These are phyloP conservation scores for Plagodis pulveraria DNA, from an alignment of 2,888 invertebrate species.

Conservation along the genomic window DNA sequence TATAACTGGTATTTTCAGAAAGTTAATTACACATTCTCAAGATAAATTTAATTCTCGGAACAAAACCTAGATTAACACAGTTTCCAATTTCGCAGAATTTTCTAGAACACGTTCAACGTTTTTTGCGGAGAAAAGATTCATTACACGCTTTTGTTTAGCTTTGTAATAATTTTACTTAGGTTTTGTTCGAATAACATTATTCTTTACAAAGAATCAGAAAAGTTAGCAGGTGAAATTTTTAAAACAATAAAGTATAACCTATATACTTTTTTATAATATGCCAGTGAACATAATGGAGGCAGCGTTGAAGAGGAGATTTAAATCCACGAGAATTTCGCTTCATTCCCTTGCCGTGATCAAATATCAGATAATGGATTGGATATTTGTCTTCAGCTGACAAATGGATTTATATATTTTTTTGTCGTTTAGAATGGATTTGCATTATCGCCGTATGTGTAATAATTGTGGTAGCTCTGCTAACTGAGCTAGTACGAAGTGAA, in stretches of 20 bases:
- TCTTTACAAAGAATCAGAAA: slow-evolving; percentile 1
- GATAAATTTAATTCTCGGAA: too few relatives aligned
- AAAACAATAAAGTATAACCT: too few relatives aligned
- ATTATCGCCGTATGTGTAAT: too few relatives aligned
- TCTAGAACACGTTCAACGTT: slow-evolving; percentile 3
- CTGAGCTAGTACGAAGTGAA: too few relatives aligned
- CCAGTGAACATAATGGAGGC: too few relatives aligned
- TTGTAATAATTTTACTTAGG: slow-evolving; percentile 14
- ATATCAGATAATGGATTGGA: slow-evolving; percentile 33
- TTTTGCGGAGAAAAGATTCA: slow-evolving; percentile 18
- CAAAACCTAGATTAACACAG: not conserved
- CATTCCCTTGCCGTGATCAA: slow-evolving; percentile 27
- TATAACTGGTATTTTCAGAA: slow-evolving; percentile 2
- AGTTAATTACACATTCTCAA: too few relatives aligned
- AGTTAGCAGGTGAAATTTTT: slow-evolving; percentile 3
- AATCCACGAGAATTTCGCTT: slow-evolving; percentile 28
- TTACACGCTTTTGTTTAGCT: slow-evolving; percentile 20
- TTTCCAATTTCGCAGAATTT: slow-evolving; percentile 3
- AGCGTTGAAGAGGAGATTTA: slow-evolving; percentile 7
- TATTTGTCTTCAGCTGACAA: slow-evolving; percentile 18
- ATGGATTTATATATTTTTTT: slow-evolving; percentile 10
- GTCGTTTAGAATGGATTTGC: not conserved
- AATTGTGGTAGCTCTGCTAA: too few relatives aligned
- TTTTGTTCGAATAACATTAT: slow-evolving; percentile 12
- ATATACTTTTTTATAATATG: too few relatives aligned